These are phyloP conservation scores for Sylvilagus floridanus DNA, from an alignment of 2,797 vertebrate species.

Conservation along the genomic window DNA sequence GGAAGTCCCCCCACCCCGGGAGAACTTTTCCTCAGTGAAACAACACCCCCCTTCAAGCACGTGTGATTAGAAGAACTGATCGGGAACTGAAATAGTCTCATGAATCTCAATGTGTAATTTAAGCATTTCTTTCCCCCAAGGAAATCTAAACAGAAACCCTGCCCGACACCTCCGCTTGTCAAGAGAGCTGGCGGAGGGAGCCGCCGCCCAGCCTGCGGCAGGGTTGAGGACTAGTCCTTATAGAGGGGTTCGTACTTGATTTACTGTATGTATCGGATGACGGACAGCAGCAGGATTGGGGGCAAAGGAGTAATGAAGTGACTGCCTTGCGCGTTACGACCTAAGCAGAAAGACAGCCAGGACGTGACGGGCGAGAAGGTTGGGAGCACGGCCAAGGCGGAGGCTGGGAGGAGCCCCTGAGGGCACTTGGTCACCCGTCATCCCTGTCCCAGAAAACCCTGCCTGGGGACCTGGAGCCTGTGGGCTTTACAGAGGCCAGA, in stretches of 20 bases:
- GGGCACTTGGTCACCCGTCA: neutral
- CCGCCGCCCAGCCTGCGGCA: neutral
- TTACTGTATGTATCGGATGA: conserved; percentile 34
- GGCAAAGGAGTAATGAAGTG: conserved; percentile 11
- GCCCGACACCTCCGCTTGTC: conserved; percentile 43
- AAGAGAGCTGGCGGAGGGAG: neutral
- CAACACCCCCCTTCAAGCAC: conserved; percentile 44
- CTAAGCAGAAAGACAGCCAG: neutral
- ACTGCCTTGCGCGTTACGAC: neutral
- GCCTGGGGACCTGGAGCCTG: neutral
- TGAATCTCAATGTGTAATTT: conserved; percentile 76
- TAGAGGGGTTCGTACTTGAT: neutral
- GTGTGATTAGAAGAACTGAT: conserved; percentile 65
- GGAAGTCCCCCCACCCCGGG: conserved; percentile 67
- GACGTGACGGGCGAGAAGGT: neutral
- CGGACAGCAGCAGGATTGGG: neutral
- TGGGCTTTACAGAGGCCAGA: neutral
- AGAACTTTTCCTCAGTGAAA: conserved; percentile 61
- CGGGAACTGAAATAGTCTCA: conserved; percentile 80
- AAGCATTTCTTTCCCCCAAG: conserved; percentile 65
- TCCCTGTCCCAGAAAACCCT: neutral
- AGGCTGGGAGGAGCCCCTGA: neutral
- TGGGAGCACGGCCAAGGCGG: neutral
- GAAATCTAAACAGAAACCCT: conserved; percentile 73
- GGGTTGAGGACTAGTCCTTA: conserved; percentile 10